phyloP scores from a whole-genome alignment of 2,888 invertebrate genomes.

The Celastrina argiolus region DNA sequence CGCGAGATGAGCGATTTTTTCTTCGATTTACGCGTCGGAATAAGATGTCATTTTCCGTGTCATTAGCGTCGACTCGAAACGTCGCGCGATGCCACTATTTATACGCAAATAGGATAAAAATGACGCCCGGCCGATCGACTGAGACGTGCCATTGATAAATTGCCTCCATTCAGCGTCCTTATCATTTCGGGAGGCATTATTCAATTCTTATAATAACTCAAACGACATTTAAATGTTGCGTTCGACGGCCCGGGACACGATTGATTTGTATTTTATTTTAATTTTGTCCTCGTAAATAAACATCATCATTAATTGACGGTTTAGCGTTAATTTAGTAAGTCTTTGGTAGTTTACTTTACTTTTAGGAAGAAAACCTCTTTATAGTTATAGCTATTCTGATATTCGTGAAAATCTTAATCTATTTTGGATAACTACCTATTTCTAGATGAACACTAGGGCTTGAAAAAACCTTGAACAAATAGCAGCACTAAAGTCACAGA shows the following conservation, averaged over 20 bases:
- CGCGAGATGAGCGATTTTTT: constrained; percentile 76
- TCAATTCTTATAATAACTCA: constrained; percentile 40
- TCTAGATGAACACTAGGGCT: no score
- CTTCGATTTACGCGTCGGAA: constrained; percentile 76
- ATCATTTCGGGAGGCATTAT: constrained; percentile 41
- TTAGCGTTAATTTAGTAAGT: neutral
- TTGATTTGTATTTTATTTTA: constrained; percentile 32
- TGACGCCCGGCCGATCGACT: constrained; percentile 73
- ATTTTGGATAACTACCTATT: no score
- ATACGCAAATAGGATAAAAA: constrained; percentile 78
- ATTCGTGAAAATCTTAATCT: no score
- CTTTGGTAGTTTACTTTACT: no score
- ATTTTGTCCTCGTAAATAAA: neutral
- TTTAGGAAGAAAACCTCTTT: no score
- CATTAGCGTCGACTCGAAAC: constrained; percentile 74
- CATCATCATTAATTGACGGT: neutral
- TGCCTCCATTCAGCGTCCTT: constrained; percentile 67
- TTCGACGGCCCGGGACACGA: neutral
- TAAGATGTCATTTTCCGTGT: constrained; percentile 79
- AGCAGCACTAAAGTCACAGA: no score
- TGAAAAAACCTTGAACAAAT: no score
- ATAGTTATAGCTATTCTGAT: no score
- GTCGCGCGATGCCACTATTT: constrained; percentile 71
- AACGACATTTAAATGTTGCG: constrained; percentile 37
- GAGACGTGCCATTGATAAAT: constrained; percentile 76